Percentiles rank a stretch among this genome's conserved stretches.
These are phyloP conservation scores for Ptychoptera contaminata DNA, from an alignment of 2,888 invertebrate species.

Conservation along the genomic window DNA sequence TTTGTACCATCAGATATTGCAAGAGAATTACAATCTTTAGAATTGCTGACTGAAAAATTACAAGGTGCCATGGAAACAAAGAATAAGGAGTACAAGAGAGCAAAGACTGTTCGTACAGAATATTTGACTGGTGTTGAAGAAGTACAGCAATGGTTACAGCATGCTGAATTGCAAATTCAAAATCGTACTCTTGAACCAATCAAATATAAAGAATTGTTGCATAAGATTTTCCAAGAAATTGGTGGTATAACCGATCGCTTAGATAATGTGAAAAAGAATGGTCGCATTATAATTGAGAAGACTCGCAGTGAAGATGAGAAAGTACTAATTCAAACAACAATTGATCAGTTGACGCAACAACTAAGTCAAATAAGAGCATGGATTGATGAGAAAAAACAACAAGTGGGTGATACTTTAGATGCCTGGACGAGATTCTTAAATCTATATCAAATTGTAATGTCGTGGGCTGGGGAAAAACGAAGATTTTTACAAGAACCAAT, in stretches of 20 bases:
- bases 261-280: constrained; percentile 62
- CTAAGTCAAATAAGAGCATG: constrained; percentile 59
- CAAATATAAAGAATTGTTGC: constrained; percentile 58
- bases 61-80: constrained; percentile 74
- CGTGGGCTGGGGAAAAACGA: constrained; percentile 72
- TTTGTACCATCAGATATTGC: constrained; percentile 57
- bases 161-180: constrained; percentile 67
- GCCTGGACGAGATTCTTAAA: constrained; percentile 77
- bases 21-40: constrained; percentile 66
- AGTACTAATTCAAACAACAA: constrained; percentile 55
- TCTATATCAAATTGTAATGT: constrained; percentile 63
- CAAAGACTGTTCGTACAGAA: constrained; percentile 64
- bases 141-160: constrained; percentile 68
- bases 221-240: constrained; percentile 60
- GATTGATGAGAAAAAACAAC: constrained; percentile 69
- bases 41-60: constrained; percentile 64
- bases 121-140: constrained; percentile 65
- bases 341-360: constrained; percentile 61
- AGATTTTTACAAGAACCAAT: constrained; percentile 64
- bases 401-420: constrained; percentile 73
- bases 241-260: constrained; percentile 55
- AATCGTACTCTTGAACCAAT: constrained; percentile 66
- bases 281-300: constrained; percentile 61
- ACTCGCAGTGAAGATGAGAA: constrained; percentile 64
- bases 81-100: constrained; percentile 73